phyloP scores from a whole-genome alignment of 2,797 vertebrate species.

The Balearica regulorum region DNA sequence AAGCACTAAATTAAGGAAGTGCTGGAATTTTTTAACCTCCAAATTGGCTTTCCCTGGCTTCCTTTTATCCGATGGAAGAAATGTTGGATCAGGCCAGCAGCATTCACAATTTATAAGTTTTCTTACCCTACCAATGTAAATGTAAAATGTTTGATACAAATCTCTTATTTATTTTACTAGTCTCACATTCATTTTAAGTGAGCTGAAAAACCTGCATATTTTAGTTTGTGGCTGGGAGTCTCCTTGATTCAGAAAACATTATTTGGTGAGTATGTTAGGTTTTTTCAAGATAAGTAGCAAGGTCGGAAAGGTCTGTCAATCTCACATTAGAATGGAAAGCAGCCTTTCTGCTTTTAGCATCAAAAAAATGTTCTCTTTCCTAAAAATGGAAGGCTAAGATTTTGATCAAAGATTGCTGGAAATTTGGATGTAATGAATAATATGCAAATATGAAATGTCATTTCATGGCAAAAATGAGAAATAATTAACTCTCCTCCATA shows the following conservation, averaged over 20 bases:
- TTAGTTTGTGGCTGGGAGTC: background rate
- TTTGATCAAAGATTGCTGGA: background rate
- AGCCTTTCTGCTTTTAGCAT: background rate
- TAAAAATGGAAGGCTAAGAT: background rate
- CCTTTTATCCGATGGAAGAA: background rate
- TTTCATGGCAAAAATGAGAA: background rate
- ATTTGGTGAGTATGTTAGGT: background rate
- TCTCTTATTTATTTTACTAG: background rate
- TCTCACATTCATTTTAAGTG: background rate
- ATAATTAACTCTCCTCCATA: background rate
- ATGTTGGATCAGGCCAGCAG: background rate
- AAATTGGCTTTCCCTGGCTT: background rate
- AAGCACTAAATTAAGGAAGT: background rate
- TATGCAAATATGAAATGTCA: background rate
- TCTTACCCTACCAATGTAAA: background rate
- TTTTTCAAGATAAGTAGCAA: background rate
- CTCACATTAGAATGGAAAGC: background rate
- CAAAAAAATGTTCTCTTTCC: background rate
- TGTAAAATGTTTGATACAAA: background rate
- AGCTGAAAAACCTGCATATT: background rate
- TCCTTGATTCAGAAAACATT: background rate
- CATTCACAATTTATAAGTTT: background rate
- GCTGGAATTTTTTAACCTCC: background rate
- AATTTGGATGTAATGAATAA: background rate
- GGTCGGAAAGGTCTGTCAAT: background rate